Base-by-base conservation (phyloP, 2,797 vertebrate genomes). In the Intellagama lesueurii region DNA sequence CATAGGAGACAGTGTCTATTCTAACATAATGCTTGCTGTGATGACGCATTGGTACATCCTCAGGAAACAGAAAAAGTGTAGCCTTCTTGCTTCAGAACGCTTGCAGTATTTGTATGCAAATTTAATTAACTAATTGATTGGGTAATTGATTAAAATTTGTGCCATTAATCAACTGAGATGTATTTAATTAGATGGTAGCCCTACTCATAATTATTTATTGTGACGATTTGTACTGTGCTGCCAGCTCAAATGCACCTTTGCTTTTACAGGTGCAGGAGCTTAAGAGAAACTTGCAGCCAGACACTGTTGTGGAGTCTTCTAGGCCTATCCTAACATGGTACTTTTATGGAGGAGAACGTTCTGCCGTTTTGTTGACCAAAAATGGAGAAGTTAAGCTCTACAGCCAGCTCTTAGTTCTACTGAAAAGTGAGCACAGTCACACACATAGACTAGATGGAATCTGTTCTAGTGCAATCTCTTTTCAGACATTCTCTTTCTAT, bases 121-220 rank as follows among this genome's bases (percentile, higher is more conserved):
- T 86, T 76, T 64, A 76, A 86, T 86, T 76, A 84, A 84, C 47
- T 52, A 86, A 86, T 86, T 76, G 56, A 86, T 86, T 77, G 72
- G 26, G 22, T 44, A 64, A 76, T 44, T 86, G 84, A 86, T 26
- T 60, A 86, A 86, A 76, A 40, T 52, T 77, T 56, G 64, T 35
- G 60, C 22, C 49, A 60, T 75, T 85, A 75, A 85, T 85, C 83
- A 85, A 19, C 83, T 26, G 28, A 75, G 70, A 75, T 75, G 35
- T 73, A 56, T 85, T 60, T 40, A 85, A 85, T 75, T 85, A 85
- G 84, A 70, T 75, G n/a, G 52, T 56, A 75, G 26, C 26, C 12
- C 52, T 76, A 60, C 8, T 40, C 70, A 85, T 60, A 40, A 76
- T 76, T 35, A 70, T 69, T 73, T 66, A 73, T 85, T 28, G 64